These are phyloP conservation scores for Hippocampus abdominalis DNA, from an alignment of 2,113 vertebrate species.

Conservation along the genomic window DNA sequence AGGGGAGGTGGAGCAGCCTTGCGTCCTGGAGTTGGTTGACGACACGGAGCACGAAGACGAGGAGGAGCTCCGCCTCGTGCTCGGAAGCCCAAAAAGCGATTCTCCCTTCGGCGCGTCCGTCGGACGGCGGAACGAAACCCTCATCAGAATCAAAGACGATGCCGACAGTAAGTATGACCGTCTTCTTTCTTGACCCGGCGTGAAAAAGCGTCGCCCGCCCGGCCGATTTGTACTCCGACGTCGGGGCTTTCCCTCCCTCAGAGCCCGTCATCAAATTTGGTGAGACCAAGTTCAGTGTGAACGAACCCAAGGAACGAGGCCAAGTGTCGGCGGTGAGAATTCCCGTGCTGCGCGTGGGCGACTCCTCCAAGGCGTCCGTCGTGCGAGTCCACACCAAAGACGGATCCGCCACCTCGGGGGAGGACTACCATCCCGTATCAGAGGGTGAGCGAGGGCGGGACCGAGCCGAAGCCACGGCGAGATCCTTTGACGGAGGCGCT, in stretches of 20 bases:
- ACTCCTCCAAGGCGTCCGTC: conserved; percentile 85
- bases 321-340: conserved; percentile 79
- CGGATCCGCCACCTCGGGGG: conserved; percentile 89
- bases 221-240: not conserved
- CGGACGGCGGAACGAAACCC: conserved; percentile 84
- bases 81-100: conserved; percentile 84
- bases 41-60: conserved; percentile 82
- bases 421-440: conserved; percentile 91
- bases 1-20: conserved; percentile 89
- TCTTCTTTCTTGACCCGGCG: not conserved
- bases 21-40: conserved; percentile 77
- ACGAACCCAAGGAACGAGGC: conserved; percentile 79
- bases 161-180: conserved; percentile 80
- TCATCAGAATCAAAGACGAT: conserved; percentile 85
- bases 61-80: conserved; percentile 87
- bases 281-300: conserved; percentile 78
- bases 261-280: conserved; percentile 87
- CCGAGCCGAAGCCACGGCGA: conserved; percentile 18
- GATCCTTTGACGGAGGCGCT: conserved; percentile 44
- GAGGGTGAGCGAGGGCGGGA: conserved; percentile 74
- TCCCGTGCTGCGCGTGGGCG: conserved; percentile 84
- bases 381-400: conserved; percentile 95
- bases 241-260: conserved; percentile 50
- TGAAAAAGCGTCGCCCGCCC: not conserved
- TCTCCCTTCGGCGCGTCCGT: conserved; percentile 86